A percentile compares a stretch with the other conserved stretches of the same genome.
Conservation (phyloP, 1,140 invertebrate species). For the Ephestia elutella region DNA sequence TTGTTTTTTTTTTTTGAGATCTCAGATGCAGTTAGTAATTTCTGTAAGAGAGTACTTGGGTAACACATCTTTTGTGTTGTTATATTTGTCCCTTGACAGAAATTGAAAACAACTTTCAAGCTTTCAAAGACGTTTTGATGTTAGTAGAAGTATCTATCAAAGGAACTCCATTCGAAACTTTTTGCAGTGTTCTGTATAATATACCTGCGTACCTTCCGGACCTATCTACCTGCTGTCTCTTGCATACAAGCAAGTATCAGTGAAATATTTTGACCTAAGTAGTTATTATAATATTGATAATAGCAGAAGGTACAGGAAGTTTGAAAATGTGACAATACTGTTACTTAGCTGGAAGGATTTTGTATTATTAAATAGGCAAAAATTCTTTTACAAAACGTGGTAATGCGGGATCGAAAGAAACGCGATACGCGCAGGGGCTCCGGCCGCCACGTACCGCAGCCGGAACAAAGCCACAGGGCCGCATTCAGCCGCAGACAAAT, state of each 20-base stretch:
- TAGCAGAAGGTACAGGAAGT: too few relatives aligned
- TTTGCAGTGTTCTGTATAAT: not conserved
- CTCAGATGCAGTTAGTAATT: too few relatives aligned
- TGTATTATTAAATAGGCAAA: too few relatives aligned
- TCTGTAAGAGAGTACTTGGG: too few relatives aligned
- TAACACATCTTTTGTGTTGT: not conserved
- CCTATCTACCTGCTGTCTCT: too few relatives aligned
- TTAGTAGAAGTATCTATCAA: not conserved
- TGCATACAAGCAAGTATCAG: too few relatives aligned
- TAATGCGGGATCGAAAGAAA: not conserved
- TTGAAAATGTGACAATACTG: not conserved
- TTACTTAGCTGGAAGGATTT: not conserved
- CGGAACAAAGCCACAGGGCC: conserved; percentile 20
- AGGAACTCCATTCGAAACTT: not conserved
- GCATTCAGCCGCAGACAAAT: conserved; percentile 39
- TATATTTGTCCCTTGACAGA: not conserved
- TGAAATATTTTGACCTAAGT: too few relatives aligned
- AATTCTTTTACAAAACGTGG: not conserved
- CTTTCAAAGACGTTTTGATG: not conserved
- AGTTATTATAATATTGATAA: too few relatives aligned
- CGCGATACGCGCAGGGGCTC: not conserved
- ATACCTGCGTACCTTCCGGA: too few relatives aligned
- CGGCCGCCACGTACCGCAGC: not conserved
- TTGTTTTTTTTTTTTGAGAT: not conserved
- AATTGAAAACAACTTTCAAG: not conserved